phyloP scores from a whole-genome alignment of 37 sponge, comb jelly and placozoan species.

The Cladorhizidae sp. region DNA sequence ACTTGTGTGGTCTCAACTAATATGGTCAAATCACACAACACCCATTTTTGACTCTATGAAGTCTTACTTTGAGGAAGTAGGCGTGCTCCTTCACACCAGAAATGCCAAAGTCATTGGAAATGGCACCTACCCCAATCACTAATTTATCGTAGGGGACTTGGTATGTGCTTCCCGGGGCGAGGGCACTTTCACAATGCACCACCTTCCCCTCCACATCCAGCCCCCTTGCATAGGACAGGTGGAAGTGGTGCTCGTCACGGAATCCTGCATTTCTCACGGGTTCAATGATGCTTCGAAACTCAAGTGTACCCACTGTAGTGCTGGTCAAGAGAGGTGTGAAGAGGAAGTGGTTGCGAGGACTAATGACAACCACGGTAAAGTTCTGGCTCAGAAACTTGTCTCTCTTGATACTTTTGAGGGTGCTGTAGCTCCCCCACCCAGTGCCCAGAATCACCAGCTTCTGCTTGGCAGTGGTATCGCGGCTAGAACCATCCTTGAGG shows the following conservation, averaged over 20 bases:
- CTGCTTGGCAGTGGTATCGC: slow-evolving; percentile 2
- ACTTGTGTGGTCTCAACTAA: not conserved
- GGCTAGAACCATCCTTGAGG: too few relatives aligned
- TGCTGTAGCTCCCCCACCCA: slow-evolving; percentile 88
- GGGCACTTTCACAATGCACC: slow-evolving; percentile 62
- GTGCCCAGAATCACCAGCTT: slow-evolving; percentile 81
- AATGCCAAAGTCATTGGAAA: slow-evolving; percentile 72
- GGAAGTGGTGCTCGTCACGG: slow-evolving; percentile 85
- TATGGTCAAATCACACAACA: not conserved
- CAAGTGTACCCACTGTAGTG: slow-evolving; percentile 90
- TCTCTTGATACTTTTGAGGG: slow-evolving; percentile 68
- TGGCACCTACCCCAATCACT: slow-evolving; percentile 86
- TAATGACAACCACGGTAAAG: slow-evolving; percentile 76
- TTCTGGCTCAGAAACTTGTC: not conserved
- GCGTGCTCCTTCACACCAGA: slow-evolving; percentile 89
- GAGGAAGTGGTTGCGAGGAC: slow-evolving; percentile 90
- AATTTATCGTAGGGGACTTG: slow-evolving; percentile 69
- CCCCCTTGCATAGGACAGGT: slow-evolving; percentile 64
- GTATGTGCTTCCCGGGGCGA: slow-evolving; percentile 57
- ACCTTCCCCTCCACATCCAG: slow-evolving; percentile 44
- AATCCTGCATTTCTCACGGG: slow-evolving; percentile 83
- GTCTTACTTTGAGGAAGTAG: slow-evolving; percentile 82
- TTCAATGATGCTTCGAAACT: slow-evolving; percentile 92
- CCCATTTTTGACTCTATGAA: too few relatives aligned
- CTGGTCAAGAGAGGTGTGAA: slow-evolving; percentile 93